A percentile compares a stretch with the other conserved stretches of the same genome.
phyloP scores from a whole-genome alignment of 1,140 invertebrate species.

The Megathymus violae region DNA sequence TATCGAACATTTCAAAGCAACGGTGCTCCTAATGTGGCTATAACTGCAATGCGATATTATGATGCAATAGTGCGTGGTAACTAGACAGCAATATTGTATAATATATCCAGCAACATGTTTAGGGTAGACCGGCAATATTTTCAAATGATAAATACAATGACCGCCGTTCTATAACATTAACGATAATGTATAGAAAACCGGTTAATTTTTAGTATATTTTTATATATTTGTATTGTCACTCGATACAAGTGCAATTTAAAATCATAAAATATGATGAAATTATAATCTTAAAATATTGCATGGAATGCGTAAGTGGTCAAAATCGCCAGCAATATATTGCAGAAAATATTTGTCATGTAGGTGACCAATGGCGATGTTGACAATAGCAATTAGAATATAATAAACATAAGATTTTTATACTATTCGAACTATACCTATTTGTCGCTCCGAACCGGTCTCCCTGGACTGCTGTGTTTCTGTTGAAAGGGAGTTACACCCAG shows the following conservation, averaged over 20 bases:
- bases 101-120: background rate
- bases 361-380: slow-evolving; percentile 17
- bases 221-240: no score
- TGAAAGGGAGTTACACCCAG: slow-evolving; percentile 31
- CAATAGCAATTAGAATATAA: slow-evolving; percentile 15
- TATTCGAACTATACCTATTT: slow-evolving; percentile 25
- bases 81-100: background rate
- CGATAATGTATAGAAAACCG: no score
- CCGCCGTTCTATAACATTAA: no score
- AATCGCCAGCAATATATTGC: slow-evolving; percentile 31
- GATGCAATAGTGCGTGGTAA: slow-evolving; percentile 8
- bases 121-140: no score
- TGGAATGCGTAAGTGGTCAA: slow-evolving; percentile 3
- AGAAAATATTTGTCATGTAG: slow-evolving; percentile 15
- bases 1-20: slow-evolving; percentile 61
- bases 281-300: background rate
- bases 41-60: slow-evolving; percentile 18
- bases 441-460: slow-evolving; percentile 21
- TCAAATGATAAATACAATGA: no score
- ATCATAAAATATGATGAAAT: background rate
- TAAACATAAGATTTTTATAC: slow-evolving; percentile 9
- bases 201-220: no score
- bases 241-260: background rate
- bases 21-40: slow-evolving; percentile 1
- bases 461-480: slow-evolving; percentile 33